phyloP scores from a whole-genome alignment of 2,797 vertebrate genomes.

The Aphelocoma californica region DNA sequence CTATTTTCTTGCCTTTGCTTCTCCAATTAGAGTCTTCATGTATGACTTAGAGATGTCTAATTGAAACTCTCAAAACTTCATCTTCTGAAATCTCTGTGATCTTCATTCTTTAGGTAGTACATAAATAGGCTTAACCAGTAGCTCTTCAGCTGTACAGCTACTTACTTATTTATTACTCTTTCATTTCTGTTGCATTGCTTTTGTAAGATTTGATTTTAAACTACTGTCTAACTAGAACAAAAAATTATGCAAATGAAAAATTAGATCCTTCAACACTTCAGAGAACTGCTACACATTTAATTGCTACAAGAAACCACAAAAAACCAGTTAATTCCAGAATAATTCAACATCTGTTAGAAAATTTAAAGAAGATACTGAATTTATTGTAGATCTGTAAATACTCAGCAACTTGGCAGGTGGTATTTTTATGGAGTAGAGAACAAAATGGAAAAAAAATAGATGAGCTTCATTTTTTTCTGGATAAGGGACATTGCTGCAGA shows the following conservation, averaged over 20 bases:
- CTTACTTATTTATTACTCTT: conserved; percentile 56
- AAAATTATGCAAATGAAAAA: conserved; percentile 71
- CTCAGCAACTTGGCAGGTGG: conserved; percentile 61
- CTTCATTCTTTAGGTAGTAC: neutral
- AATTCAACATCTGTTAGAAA: conserved; percentile 66
- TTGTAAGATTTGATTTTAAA: conserved; percentile 53
- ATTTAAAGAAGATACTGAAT: conserved; percentile 54
- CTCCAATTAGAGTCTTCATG: neutral
- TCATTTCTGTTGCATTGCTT: conserved; percentile 24
- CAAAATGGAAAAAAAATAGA: neutral
- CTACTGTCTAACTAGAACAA: conserved; percentile 58
- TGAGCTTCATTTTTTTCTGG: neutral
- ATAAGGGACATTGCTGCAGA: neutral
- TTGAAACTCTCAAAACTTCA: conserved; percentile 29
- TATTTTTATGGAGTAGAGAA: conserved; percentile 62
- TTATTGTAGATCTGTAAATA: conserved; percentile 70
- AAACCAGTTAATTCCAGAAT: conserved; percentile 61
- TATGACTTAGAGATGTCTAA: conserved; percentile 25
- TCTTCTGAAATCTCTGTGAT: conserved; percentile 45
- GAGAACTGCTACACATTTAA: conserved; percentile 61
- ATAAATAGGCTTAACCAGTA: conserved; percentile 39
- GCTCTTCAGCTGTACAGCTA: conserved; percentile 13
- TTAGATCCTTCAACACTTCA: conserved; percentile 55
- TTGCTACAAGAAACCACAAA: conserved; percentile 54
- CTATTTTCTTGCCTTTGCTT: neutral